A percentile compares a stretch with the other conserved stretches of the same genome.
phyloP scores from a whole-genome alignment of 1,140 invertebrate genomes.

The Caerostris extrusa region DNA sequence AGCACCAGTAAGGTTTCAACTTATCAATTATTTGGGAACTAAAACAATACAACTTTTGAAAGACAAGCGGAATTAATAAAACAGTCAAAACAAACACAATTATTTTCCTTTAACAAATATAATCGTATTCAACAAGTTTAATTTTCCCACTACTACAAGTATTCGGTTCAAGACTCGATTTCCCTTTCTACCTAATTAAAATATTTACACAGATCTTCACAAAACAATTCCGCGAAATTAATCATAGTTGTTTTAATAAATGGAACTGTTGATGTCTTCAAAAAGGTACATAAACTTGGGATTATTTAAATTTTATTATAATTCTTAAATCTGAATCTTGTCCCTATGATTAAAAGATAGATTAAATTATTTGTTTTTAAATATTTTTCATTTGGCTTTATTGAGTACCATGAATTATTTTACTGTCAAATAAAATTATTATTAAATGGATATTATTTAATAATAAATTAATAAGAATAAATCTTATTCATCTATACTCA shows the following conservation, averaged over 20 bases:
- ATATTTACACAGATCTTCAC: slow-evolving; percentile 38
- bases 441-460: too few species aligned
- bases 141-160: slow-evolving; percentile 50
- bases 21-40: background rate
- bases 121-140: slow-evolving; percentile 55
- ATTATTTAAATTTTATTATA: too few species aligned
- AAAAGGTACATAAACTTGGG: too few species aligned
- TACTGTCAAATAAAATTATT: too few species aligned
- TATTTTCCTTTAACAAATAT: slow-evolving; percentile 21
- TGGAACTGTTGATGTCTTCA: too few species aligned
- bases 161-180: background rate
- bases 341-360: too few species aligned
- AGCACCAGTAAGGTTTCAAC: background rate
- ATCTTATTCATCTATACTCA: too few species aligned
- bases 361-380: too few species aligned
- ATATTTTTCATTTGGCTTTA: too few species aligned
- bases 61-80: background rate
- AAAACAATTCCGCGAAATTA: slow-evolving; percentile 52
- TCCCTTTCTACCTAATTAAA: slow-evolving; percentile 17
- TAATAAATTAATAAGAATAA: too few species aligned
- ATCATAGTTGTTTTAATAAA: background rate
- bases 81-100: slow-evolving; percentile 35
- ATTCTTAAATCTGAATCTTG: too few species aligned
- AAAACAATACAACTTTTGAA: slow-evolving; percentile 2
- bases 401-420: too few species aligned